Conservation (phyloP, 2,797 vertebrate genomes). For the Pseudotriccus pelzelni region DNA sequence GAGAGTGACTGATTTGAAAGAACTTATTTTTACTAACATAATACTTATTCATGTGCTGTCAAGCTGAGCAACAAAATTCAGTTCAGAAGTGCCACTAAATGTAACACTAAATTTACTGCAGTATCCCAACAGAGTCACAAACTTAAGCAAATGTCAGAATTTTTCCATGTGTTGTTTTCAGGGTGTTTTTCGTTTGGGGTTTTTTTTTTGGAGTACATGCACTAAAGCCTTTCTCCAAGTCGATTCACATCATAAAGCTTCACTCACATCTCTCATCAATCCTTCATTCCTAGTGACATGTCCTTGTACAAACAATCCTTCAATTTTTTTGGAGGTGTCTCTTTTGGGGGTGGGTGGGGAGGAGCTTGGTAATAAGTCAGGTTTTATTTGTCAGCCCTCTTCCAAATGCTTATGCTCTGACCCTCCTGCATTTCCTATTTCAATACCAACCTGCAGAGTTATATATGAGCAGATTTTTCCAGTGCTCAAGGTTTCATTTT, state of each 20-base stretch:
- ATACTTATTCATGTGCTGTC: neutral
- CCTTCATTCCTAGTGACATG: neutral
- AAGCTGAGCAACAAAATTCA: neutral
- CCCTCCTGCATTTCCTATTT: neutral
- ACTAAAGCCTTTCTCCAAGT: neutral
- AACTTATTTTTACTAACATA: neutral
- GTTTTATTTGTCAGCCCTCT: neutral
- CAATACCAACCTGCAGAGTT: rapidly evolving
- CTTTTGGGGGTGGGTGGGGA: neutral
- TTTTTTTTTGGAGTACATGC: neutral
- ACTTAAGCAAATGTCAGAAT: neutral
- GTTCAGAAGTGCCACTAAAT: neutral
- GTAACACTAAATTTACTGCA: neutral
- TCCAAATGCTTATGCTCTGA: neutral
- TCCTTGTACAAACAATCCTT: neutral
- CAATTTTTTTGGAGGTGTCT: neutral
- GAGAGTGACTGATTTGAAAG: neutral
- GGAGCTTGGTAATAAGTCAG: neutral
- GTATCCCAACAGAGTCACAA: neutral
- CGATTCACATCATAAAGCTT: neutral
- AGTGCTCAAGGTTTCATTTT: neutral
- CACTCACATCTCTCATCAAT: neutral
- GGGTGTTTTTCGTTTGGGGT: neutral
- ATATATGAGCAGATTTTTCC: neutral
- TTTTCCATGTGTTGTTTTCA: neutral